phyloP scores from a whole-genome alignment of 2,888 invertebrate genomes.

The Pristionchus entomophagus region DNA sequence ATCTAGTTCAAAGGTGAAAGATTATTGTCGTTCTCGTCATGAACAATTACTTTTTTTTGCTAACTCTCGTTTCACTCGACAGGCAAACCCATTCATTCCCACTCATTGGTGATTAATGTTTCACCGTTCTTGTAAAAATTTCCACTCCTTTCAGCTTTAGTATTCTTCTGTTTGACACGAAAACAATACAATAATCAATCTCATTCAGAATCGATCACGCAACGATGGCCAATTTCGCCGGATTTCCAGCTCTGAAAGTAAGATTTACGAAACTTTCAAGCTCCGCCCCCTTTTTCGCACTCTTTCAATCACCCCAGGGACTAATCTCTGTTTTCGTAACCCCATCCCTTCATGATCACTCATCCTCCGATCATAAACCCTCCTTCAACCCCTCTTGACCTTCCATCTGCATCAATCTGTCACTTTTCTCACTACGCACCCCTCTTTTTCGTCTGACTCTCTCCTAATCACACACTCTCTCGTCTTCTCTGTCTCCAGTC shows the following conservation, averaged over 20 bases:
- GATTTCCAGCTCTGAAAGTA: slow-evolving; percentile 41
- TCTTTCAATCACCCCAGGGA: neutral
- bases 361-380: neutral
- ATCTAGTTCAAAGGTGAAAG: too few relatives aligned
- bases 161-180: too few relatives aligned
- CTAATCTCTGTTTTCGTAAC: slow-evolving; percentile 41
- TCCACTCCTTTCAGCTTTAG: too few relatives aligned
- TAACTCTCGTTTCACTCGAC: too few relatives aligned
- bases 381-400: slow-evolving; percentile 15
- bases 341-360: neutral
- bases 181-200: neutral
- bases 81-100: too few relatives aligned
- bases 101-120: too few relatives aligned
- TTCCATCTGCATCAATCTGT: neutral
- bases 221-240: slow-evolving; percentile 45
- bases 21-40: too few relatives aligned
- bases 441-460: too few relatives aligned
- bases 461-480: too few relatives aligned
- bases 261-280: neutral
- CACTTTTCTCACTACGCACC: too few relatives aligned
- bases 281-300: neutral
- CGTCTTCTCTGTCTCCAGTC: neutral
- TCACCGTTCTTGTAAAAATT: too few relatives aligned
- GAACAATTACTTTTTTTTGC: too few relatives aligned
- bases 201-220: slow-evolving; percentile 21